phyloP scores from a whole-genome alignment of 2,113 vertebrate species.

The Perognathus longimembris region DNA sequence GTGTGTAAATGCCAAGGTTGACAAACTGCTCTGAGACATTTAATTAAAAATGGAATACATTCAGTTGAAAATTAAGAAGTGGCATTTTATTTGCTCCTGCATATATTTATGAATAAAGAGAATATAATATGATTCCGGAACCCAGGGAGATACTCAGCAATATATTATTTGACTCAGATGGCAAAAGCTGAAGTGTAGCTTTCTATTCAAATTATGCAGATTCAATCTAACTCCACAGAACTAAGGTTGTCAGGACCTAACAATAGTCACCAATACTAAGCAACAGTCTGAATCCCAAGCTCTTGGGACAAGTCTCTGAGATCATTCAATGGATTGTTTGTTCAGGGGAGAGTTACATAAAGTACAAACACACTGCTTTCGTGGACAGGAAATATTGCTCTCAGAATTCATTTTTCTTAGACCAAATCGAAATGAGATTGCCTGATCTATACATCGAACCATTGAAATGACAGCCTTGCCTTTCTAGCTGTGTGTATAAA shows the following conservation, averaged over 20 bases:
- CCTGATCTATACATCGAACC: background rate
- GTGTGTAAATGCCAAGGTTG: slow-evolving; percentile 73
- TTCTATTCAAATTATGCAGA: background rate
- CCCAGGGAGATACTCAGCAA: slow-evolving; percentile 25
- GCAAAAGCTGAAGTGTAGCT: slow-evolving; percentile 10
- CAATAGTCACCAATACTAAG: background rate
- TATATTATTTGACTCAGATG: slow-evolving; percentile 28
- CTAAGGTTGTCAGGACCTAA: background rate
- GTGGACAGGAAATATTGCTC: background rate
- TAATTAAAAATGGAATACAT: slow-evolving; percentile 67
- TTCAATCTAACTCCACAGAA: background rate
- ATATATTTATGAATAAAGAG: slow-evolving; percentile 49
- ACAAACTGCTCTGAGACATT: slow-evolving; percentile 66
- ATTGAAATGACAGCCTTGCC: background rate
- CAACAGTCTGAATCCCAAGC: background rate
- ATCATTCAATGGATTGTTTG: background rate
- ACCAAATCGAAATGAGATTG: background rate
- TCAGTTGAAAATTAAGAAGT: slow-evolving; percentile 64
- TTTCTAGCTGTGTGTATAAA: background rate
- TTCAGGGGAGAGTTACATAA: background rate
- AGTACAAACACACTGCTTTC: background rate
- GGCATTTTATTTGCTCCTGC: slow-evolving; percentile 69
- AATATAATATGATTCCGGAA: slow-evolving; percentile 6
- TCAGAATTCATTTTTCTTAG: slow-evolving; percentile 13
- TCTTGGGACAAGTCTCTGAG: background rate